Conservation (phyloP, 92 coral and sea anemone genomes). For the Actinernus sp. region DNA sequence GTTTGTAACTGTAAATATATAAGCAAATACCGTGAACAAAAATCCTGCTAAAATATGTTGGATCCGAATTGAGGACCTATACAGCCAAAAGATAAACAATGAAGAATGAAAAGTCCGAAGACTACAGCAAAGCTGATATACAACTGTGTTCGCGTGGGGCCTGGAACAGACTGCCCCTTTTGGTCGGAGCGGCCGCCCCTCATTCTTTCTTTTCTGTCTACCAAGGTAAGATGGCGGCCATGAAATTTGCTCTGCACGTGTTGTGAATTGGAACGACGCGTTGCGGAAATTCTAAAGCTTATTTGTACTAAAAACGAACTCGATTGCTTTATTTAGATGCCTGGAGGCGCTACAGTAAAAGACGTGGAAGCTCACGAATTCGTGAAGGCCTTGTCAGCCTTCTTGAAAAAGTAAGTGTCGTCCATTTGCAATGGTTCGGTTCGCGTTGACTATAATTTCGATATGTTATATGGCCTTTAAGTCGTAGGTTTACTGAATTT, state of each 20-base stretch:
- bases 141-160: background rate
- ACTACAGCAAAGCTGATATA: no score
- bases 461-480: no score
- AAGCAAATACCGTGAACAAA: no score
- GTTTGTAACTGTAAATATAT: no score
- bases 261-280: conserved; percentile 5
- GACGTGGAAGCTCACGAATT: conserved; percentile 98
- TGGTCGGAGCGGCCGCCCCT: conserved; percentile 82
- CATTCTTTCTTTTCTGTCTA: conserved; percentile 84
- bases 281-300: background rate
- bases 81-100: no score
- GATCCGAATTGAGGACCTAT: no score
- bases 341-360: conserved; percentile 96
- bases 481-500: no score
- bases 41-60: no score
- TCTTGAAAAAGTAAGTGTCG: conserved; percentile 93
- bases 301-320: background rate
- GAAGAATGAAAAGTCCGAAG: no score
- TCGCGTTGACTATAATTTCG: no score
- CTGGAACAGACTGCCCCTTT: conserved; percentile 35
- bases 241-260: conserved; percentile 78
- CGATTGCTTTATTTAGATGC: conserved; percentile 63
- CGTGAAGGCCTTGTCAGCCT: conserved; percentile 94
- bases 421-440: no score
- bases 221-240: conserved; percentile 98